phyloP scores from a whole-genome alignment of 2,888 invertebrate species.

The Thecocarcelia acutangulata region DNA sequence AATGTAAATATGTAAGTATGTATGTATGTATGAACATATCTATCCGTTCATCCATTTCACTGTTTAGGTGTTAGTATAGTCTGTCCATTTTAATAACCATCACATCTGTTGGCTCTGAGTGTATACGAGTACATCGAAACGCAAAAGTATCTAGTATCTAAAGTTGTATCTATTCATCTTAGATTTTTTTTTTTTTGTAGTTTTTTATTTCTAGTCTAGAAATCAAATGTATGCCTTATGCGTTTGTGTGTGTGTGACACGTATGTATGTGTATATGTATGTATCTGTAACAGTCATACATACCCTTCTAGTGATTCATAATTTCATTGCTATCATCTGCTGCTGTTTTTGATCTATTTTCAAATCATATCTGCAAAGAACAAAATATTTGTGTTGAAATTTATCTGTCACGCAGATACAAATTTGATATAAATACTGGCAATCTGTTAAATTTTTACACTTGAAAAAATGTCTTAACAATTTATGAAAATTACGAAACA shows the following conservation, averaged over 20 bases:
- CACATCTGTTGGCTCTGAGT: constrained; percentile 37
- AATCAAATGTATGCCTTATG: neutral
- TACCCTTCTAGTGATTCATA: constrained; percentile 44
- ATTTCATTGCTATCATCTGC: constrained; percentile 10
- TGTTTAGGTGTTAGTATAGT: neutral
- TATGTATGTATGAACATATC: neutral
- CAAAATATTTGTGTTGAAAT: constrained; percentile 50
- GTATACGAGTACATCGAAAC: constrained; percentile 17
- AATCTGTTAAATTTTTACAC: constrained; percentile 33
- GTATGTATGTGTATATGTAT: neutral
- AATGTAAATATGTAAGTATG: constrained; percentile 2
- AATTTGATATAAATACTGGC: constrained; percentile 20
- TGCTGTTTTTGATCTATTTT: constrained; percentile 1
- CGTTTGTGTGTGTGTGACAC: constrained; percentile 9
- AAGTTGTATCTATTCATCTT: constrained; percentile 29
- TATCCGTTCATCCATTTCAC: constrained; percentile 2
- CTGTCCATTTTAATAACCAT: neutral
- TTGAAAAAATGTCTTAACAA: neutral
- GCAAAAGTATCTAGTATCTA: constrained; percentile 7
- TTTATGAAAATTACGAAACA: no score
- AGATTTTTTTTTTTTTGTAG: no score
- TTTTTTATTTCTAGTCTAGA: no score
- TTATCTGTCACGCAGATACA: constrained; percentile 47
- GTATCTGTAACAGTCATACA: constrained; percentile 9
- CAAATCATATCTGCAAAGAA: constrained; percentile 31